Evolutionary conservation across 1,140 invertebrate genomes (phyloP).

Genomic region (Helicoverpa zea): DNA sequence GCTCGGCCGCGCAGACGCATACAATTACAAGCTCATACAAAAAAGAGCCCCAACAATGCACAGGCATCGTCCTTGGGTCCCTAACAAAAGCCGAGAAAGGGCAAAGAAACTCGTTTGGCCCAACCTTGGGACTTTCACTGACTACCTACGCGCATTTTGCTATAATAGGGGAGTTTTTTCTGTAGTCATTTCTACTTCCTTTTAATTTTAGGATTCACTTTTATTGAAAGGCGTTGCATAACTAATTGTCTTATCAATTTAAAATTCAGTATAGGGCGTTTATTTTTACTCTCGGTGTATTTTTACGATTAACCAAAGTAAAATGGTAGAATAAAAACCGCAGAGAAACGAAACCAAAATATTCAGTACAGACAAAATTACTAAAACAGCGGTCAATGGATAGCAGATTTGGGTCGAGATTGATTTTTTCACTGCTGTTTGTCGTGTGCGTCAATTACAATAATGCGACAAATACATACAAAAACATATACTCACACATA

Average conservation of each 20-base stretch:
- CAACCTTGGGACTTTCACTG: slow-evolving; percentile 85
- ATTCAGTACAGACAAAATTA: slow-evolving; percentile 54
- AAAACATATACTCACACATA: slow-evolving; percentile 30
- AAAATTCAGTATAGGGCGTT: not conserved
- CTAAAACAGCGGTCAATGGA: slow-evolving; percentile 58
- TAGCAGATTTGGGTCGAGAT: slow-evolving; percentile 72
- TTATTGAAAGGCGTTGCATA: not conserved
- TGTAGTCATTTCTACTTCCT: slow-evolving; percentile 22
- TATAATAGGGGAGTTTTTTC: slow-evolving; percentile 60
- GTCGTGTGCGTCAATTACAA: slow-evolving; percentile 70
- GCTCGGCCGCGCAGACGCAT: slow-evolving; percentile 79
- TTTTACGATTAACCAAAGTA: too few species aligned
- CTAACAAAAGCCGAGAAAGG: slow-evolving; percentile 85
- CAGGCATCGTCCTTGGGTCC: slow-evolving; percentile 82
- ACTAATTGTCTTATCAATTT: not conserved
- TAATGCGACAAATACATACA: slow-evolving; percentile 68
- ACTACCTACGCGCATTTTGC: slow-evolving; percentile 78
- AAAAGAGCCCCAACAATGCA: slow-evolving; percentile 81
- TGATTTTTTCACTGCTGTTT: slow-evolving; percentile 70
- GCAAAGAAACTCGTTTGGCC: slow-evolving; percentile 83
- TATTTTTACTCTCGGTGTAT: not conserved
- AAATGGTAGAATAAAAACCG: too few species aligned
- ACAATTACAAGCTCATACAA: slow-evolving; percentile 79
- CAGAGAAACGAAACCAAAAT: slow-evolving; percentile 47
- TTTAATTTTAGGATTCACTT: slow-evolving; percentile 39